Base-by-base conservation (phyloP, 1,140 invertebrate species). In the Zaprionus taronus region DNA sequence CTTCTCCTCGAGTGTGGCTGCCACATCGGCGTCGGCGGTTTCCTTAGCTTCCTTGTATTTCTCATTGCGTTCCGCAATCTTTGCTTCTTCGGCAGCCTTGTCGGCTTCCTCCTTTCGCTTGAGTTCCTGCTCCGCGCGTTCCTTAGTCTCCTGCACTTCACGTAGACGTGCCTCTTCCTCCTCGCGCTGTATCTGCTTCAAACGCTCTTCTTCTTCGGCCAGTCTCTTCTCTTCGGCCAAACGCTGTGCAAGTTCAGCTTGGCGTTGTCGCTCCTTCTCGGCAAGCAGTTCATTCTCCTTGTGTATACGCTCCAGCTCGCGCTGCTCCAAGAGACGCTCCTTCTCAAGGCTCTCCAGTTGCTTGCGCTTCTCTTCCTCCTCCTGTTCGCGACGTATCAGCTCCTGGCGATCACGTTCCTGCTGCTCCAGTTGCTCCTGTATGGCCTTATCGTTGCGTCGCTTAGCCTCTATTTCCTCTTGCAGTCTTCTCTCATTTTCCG, bases 281-380 rank as follows among this genome's bases (percentile, higher is more conserved):
- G 82, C 79, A 4, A 77, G 79, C 6, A 47, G 41, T 47, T 26
- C 57, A 47, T 91, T 86, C 24, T 92, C 90, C 66, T 92, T 87
- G 22, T 76, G 76, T 17, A 91, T n/a, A 5, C 89, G 90, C 11
- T 75, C 34, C 24, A 91, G 62, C 47, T 92, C 91, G 22, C 77
- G 72, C 65, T 81, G 47, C 57, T 92, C 90, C 12, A 91, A 81
- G 26, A 47, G 61, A n/a, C 74, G 77, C 20, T 78, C 60, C 44
- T 91, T 86, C 58, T 92, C 91, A 3, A 92, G 14, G 2, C 80
- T 71, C 49, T 80, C 20, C 26, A 92, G 57, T 17, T 85, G 68
- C 12, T 26, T 36, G 2, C 91, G 91, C 56, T 89, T 83, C 63
- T 92, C 89, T 36, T 92, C 91, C 47, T 92, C 91, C 53, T 90